phyloP scores from a whole-genome alignment of 1,140 invertebrate genomes.

The Xylocopa sonorina region DNA sequence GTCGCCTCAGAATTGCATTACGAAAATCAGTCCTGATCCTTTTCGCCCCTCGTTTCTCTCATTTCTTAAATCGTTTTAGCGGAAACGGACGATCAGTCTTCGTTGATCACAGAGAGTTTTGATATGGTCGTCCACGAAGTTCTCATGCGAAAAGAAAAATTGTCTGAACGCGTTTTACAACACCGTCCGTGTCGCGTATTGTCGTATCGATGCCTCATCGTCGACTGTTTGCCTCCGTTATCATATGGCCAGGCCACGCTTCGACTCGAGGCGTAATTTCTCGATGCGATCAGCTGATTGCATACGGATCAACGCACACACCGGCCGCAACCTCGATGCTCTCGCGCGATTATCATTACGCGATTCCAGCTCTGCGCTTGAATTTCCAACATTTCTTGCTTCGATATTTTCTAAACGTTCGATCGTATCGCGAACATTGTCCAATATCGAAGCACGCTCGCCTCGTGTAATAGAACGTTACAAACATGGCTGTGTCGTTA shows the following conservation, averaged over 20 bases:
- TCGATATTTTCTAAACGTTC: neutral
- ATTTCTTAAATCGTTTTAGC: slow-evolving; percentile 33
- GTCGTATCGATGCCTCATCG: slow-evolving; percentile 40
- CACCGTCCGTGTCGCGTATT: slow-evolving; percentile 33
- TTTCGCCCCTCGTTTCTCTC: neutral
- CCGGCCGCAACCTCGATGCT: neutral
- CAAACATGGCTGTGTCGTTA: no score
- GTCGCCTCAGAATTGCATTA: slow-evolving; percentile 5
- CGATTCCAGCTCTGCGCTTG: neutral
- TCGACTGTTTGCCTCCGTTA: neutral
- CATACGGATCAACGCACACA: neutral
- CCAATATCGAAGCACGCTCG: neutral
- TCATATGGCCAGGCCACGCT: neutral
- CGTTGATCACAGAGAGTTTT: slow-evolving; percentile 80
- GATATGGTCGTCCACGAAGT: slow-evolving; percentile 74
- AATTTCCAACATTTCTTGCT: neutral
- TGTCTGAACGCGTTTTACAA: slow-evolving; percentile 11
- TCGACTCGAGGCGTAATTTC: neutral
- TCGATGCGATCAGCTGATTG: neutral
- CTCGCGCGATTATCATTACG: no score
- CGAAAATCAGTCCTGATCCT: slow-evolving; percentile 2
- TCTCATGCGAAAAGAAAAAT: neutral
- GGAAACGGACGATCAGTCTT: slow-evolving; percentile 78
- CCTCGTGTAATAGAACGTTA: no score
- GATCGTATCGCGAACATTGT: no score